Evolutionary conservation across 2,113 vertebrate genomes (phyloP).

Genomic region (Psittacara wagleri): DNA sequence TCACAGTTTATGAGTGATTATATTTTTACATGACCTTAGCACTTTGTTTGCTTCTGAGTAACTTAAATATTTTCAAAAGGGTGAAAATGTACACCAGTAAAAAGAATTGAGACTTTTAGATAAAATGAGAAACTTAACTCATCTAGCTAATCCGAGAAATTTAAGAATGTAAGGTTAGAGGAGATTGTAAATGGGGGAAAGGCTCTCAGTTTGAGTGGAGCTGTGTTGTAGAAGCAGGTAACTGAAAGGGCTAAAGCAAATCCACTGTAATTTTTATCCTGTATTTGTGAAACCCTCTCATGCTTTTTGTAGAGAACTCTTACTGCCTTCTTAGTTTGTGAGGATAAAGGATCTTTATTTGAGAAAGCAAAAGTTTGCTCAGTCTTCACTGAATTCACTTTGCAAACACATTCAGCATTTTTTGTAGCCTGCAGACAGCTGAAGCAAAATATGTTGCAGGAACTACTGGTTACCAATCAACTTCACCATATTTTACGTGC

Average conservation of each 20-base stretch:
- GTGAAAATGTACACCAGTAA: background rate
- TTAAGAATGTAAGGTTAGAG: background rate
- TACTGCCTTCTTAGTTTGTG: background rate
- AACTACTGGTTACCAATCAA: background rate
- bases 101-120: background rate
- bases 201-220: background rate
- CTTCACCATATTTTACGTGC: background rate
- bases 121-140: background rate
- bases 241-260: background rate
- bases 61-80: background rate
- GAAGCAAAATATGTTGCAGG: background rate
- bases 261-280: background rate
- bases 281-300: background rate
- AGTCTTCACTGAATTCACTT: background rate
- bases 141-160: background rate
- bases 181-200: background rate
- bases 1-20: background rate
- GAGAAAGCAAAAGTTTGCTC: background rate
- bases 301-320: background rate
- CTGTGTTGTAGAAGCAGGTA: background rate
- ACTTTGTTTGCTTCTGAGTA: background rate
- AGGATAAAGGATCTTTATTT: background rate
- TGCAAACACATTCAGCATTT: background rate
- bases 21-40: background rate
- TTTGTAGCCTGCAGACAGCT: background rate